Conservation (phyloP, 1,140 invertebrate species). For the Drosophila subpulchrella region DNA sequence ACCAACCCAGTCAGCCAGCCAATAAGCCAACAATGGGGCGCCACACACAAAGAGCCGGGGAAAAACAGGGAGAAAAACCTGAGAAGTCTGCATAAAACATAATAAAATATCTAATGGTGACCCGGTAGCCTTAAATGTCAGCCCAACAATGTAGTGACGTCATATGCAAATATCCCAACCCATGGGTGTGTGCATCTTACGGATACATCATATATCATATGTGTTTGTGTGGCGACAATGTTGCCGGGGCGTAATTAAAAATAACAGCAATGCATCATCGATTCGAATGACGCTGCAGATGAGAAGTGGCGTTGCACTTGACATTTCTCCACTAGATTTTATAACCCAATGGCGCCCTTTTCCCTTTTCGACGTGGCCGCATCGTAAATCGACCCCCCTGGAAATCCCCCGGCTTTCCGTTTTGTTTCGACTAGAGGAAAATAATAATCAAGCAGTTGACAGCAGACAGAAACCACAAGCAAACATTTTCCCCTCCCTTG, state of each 20-base stretch:
- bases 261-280: constrained; percentile 80
- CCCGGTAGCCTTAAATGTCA: constrained; percentile 74
- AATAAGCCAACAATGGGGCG: constrained; percentile 51
- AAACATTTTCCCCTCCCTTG: constrained; percentile 21
- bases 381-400: constrained; percentile 33
- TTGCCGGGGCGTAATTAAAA: constrained; percentile 66
- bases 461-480: constrained; percentile 58
- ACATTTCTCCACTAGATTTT: constrained; percentile 74
- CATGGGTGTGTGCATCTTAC: constrained; percentile 34
- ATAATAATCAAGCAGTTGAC: constrained; percentile 53
- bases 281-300: constrained; percentile 64
- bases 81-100: constrained; percentile 43
- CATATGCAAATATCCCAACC: constrained; percentile 62
- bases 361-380: constrained; percentile 53
- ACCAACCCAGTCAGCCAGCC: constrained; percentile 4
- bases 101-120: constrained; percentile 72
- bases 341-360: constrained; percentile 68
- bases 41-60: constrained; percentile 36
- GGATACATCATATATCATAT: not conserved
- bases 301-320: constrained; percentile 63
- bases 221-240: constrained; percentile 53
- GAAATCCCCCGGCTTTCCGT: constrained; percentile 35
- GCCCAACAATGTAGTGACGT: constrained; percentile 57
- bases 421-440: constrained; percentile 53
- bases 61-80: constrained; percentile 50